Evolutionary conservation across 2,888 invertebrate genomes (phyloP), one percentile per base, ranked within the genome.

Genomic region (Loripinus fragilis): DNA sequence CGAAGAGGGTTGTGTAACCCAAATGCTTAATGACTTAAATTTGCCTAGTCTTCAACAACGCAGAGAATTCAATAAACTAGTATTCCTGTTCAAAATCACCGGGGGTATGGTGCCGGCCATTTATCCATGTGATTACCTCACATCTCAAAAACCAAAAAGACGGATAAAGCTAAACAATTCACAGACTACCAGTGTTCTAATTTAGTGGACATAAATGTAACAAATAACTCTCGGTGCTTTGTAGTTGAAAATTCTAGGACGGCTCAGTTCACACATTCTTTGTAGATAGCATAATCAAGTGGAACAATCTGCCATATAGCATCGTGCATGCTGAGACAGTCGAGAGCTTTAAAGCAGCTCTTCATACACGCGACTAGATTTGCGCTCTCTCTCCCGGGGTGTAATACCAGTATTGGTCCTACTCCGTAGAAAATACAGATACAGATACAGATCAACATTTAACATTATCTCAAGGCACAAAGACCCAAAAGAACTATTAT

Each of bases 21-120:
- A 50, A 23, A 12, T 50, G 50, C 50, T 50, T 20, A 50, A 12
- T 50, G 50, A 50, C 50, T 50, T 50, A 50, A n/a, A 50, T 15
- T n/a, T 50, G 50, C 50, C 50, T 20, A 50, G 50, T 50, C 50
- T 50, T 50, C n/a, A n/a, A n/a, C n/a, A n/a, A n/a, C n/a, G n/a
- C n/a, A n/a, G n/a, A n/a, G n/a, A n/a, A n/a, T n/a, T 55, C 30
- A 28, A 55, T 28, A 55, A 28, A 55, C 55, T 55, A 3, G 55
- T 55, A 10, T 55, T 25, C 28, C 23, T 55, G 55, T 55, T 55
- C 55, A 55, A 55, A 28, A 28, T 55, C 5, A 28, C 28, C 5
- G 55, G 55, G 25, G 55, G 55, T 55, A 55, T 28, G 55, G 55
- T 55, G 28, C 55, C 55, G 55, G 55, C 55, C 28, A 55, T 55